These are phyloP conservation scores for Agrypnia vestita DNA, from an alignment of 1,140 invertebrate species.

Conservation along the genomic window DNA sequence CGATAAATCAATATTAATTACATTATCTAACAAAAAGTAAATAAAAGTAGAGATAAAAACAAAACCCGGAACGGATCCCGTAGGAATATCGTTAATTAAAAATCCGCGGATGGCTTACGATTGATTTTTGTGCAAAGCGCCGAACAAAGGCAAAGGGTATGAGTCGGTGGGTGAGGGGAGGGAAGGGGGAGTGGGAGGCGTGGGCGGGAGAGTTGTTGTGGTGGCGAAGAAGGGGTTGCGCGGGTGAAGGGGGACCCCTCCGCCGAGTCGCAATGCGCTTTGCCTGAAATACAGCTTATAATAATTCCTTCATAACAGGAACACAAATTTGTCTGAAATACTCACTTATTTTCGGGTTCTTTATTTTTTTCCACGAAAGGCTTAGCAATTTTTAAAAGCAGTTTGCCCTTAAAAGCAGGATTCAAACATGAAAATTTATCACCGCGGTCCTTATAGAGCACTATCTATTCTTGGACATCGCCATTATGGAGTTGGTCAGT, in stretches of 20 bases:
- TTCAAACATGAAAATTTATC: too few species aligned
- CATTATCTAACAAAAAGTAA: too few species aligned
- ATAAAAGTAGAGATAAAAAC: too few species aligned
- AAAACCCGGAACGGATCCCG: not conserved
- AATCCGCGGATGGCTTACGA: constrained; percentile 35
- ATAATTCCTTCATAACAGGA: constrained; percentile 22
- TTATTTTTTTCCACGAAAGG: too few species aligned
- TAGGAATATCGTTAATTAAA: constrained; percentile 44
- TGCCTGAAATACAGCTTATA: constrained; percentile 11
- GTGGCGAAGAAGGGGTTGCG: not conserved
- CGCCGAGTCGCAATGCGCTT: constrained; percentile 34
- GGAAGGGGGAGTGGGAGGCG: not conserved
- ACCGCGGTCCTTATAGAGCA: too few species aligned
- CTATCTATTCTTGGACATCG: too few species aligned
- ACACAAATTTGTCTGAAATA: not conserved
- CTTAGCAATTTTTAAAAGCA: too few species aligned
- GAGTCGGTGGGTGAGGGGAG: not conserved
- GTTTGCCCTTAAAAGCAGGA: too few species aligned
- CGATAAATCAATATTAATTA: too few species aligned
- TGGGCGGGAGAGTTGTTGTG: not conserved
- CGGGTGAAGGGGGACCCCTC: not conserved
- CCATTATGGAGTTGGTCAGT: too few species aligned
- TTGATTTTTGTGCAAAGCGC: constrained; percentile 31
- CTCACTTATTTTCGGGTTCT: too few species aligned
- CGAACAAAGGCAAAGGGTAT: not conserved